Base-by-base conservation (phyloP, 2,888 invertebrate species). In the Acanthosoma haemorrhoidale region DNA sequence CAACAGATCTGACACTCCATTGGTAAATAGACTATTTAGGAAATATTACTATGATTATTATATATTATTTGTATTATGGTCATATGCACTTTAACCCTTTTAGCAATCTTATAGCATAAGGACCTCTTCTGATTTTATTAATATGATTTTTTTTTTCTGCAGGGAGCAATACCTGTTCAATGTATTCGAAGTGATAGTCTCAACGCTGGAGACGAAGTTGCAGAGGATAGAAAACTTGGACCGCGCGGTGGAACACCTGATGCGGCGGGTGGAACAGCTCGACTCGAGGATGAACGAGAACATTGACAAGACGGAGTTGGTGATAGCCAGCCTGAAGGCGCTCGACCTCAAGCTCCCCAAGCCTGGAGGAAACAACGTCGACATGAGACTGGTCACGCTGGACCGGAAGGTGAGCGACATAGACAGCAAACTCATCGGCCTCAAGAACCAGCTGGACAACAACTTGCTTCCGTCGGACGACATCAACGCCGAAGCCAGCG, bases 121-220 rank as follows among this genome's bases (percentile, higher is more conserved):
- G n/a, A n/a, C n/a, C n/a, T n/a, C n/a, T n/a, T 57, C 3, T 57
- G n/a, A 13, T 60, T 25, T 29, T 18, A 6, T 59, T 39, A 63
- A 8, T 57, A 16, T 5, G 11, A 70, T 71, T 75, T 77, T 75
- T 75, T 75, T 80, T 81, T 82, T 79, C 87, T 87, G 73, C 88
- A 92, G 92, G 81, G 92, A 92, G 80, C 91, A 92, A 80, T 92
- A 92, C 80, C 85, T 93, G 74, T 89, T 92, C 81, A 91, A 91
- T 79, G 90, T 94, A 69, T 93, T 94, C 81, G 93, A 93, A 81
- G 91, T 92, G 68, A 92, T 94, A 75, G 92, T 93, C 71, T 91
- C 92, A 76, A 93, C 92, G 29, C 81, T 93, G 76, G 93, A 94
- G 80, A 90, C 91, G 4, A 93, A 93, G 82, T 82, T 94, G 13